These are phyloP conservation scores for Phaethornis superciliosus DNA, from an alignment of 2,113 vertebrate species.

Conservation along the genomic window DNA sequence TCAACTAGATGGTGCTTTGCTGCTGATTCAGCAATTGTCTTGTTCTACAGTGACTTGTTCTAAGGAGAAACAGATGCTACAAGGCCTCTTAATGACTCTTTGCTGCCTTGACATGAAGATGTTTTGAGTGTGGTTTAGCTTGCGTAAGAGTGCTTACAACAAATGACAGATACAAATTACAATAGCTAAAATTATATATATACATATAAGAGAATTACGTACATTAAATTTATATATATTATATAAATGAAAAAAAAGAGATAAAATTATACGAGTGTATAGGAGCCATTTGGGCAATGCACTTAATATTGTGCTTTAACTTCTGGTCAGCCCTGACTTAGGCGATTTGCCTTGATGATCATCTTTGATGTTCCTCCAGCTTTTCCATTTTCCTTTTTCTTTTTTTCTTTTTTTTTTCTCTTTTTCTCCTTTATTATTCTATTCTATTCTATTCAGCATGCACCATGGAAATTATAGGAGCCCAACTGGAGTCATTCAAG, in stretches of 20 bases:
- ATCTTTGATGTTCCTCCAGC: not conserved
- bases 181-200: not conserved
- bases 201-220: too few relatives aligned
- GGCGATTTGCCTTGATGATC: not conserved
- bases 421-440: too few relatives aligned
- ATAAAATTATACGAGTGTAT: not conserved
- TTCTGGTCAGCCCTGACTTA: not conserved
- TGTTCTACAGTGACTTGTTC: not conserved
- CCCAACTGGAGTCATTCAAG: not conserved
- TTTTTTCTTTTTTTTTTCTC: not conserved
- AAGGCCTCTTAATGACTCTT: not conserved
- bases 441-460: not conserved
- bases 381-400: too few relatives aligned
- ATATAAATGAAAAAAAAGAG: not conserved
- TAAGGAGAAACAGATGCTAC: not conserved
- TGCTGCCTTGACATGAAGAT: not conserved
- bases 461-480: not conserved
- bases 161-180: not conserved
- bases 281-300: not conserved
- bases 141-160: not conserved
- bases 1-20: not conserved
- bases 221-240: not conserved
- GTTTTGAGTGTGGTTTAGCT: not conserved
- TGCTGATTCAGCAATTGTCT: not conserved
- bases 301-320: not conserved